Evolutionary conservation across 2,113 vertebrate species (phyloP).

Genomic region (Limnothrissa miodon): DNA sequence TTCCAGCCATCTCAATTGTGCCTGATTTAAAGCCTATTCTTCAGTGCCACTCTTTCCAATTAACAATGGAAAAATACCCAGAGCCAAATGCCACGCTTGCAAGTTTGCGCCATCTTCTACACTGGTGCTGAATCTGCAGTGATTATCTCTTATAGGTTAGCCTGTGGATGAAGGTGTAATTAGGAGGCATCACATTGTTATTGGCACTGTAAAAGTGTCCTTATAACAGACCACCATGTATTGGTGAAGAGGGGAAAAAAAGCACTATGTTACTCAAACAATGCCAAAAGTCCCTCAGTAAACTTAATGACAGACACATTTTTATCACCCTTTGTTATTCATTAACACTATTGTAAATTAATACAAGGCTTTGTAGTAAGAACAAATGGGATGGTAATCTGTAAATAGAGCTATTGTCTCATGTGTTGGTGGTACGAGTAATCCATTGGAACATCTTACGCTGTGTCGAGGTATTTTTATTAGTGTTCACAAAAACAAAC

Average conservation of each 20-base stretch:
- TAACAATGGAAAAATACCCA: constrained; percentile 25
- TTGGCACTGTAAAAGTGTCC: constrained; percentile 28
- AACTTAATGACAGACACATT: not conserved
- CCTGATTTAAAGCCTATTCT: constrained; percentile 27
- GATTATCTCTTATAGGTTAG: constrained; percentile 16
- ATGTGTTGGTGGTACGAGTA: not conserved
- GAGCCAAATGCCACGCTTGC: not conserved
- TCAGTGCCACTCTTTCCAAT: constrained; percentile 28
- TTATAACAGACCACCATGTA: constrained; percentile 22
- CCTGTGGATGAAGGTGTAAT: constrained; percentile 13
- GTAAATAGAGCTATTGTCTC: not conserved
- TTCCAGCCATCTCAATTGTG: not conserved
- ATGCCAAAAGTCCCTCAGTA: not conserved
- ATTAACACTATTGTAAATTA: not conserved
- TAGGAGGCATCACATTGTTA: constrained; percentile 23
- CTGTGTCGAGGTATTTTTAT: not conserved
- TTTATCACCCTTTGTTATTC: not conserved
- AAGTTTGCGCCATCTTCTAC: not conserved
- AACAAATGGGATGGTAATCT: not conserved
- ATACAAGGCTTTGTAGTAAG: not conserved
- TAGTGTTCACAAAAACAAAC: not conserved
- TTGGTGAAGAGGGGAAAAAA: not conserved
- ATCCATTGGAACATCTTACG: not conserved
- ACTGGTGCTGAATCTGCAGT: constrained; percentile 9
- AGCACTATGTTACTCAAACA: not conserved